Evolutionary conservation across 2,113 vertebrate species (phyloP).

Genomic region (Rhabdomys dilectus): DNA sequence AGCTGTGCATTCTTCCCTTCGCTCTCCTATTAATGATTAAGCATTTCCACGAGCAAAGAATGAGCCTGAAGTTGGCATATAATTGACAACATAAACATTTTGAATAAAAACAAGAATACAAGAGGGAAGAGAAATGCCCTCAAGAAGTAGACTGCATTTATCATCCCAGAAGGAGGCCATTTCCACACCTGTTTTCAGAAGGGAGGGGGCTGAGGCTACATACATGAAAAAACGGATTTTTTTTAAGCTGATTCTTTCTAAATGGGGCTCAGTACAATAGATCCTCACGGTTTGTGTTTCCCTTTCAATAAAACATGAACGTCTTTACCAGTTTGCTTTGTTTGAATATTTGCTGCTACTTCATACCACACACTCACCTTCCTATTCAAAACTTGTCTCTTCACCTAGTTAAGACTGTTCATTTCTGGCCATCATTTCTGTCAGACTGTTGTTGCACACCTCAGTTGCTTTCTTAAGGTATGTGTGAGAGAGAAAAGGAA

Average conservation of each 20-base stretch:
- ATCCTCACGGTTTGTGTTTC: constrained; percentile 40
- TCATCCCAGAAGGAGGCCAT: background rate
- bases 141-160: background rate
- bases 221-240: constrained; percentile 39
- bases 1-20: constrained; percentile 66
- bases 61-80: constrained; percentile 60
- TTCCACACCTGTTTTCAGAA: constrained; percentile 61
- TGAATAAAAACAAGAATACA: constrained; percentile 28
- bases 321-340: constrained; percentile 29
- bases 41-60: constrained; percentile 61
- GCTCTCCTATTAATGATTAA: constrained; percentile 70
- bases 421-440: background rate
- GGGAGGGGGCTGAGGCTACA: constrained; percentile 52
- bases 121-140: background rate
- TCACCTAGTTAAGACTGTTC: background rate
- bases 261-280: constrained; percentile 57
- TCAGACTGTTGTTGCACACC: background rate
- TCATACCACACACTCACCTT: constrained; percentile 38
- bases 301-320: constrained; percentile 60
- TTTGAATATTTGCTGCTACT: background rate
- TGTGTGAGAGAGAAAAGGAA: background rate
- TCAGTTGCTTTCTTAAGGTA: background rate
- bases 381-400: constrained; percentile 43
- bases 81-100: constrained; percentile 44
- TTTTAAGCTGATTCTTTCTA: constrained; percentile 68